phyloP scores from a whole-genome alignment of 2,113 vertebrate genomes.

The Cariama cristata region DNA sequence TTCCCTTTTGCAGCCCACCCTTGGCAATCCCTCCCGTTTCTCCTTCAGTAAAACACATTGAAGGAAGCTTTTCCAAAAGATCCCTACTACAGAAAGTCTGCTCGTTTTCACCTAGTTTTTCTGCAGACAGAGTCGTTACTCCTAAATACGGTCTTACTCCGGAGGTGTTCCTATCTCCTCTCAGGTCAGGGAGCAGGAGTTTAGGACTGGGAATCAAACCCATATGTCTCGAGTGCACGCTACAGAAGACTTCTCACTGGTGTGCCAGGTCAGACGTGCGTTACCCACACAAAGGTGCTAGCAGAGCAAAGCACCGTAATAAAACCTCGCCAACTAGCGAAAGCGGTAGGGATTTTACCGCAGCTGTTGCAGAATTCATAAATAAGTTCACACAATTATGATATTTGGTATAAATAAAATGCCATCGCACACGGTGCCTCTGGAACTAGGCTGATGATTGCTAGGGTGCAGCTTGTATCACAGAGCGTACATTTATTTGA shows the following conservation, averaged over 20 bases:
- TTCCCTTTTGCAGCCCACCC: neutral
- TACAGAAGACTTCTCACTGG: neutral
- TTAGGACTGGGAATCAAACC: neutral
- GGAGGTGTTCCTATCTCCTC: neutral
- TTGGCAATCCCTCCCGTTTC: neutral
- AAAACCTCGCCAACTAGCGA: neutral
- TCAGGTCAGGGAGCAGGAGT: neutral
- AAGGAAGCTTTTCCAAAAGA: neutral
- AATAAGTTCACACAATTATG: neutral
- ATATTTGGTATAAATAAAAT: neutral
- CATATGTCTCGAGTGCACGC: neutral
- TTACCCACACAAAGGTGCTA: neutral
- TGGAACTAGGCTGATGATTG: neutral
- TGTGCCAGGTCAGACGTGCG: neutral
- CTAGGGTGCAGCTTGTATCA: neutral
- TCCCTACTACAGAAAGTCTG: neutral
- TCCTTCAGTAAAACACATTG: neutral
- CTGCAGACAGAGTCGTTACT: neutral
- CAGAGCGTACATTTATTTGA: neutral
- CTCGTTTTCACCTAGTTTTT: neutral
- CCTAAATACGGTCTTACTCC: neutral
- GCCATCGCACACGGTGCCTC: neutral
- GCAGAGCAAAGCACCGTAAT: neutral
- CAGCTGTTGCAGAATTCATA: constrained; percentile 7
- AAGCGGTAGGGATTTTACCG: neutral